Evolutionary conservation across 1,140 invertebrate species (phyloP), one percentile per base, ranked within the genome.

Genomic region (Elymnias hypermnestra): DNA sequence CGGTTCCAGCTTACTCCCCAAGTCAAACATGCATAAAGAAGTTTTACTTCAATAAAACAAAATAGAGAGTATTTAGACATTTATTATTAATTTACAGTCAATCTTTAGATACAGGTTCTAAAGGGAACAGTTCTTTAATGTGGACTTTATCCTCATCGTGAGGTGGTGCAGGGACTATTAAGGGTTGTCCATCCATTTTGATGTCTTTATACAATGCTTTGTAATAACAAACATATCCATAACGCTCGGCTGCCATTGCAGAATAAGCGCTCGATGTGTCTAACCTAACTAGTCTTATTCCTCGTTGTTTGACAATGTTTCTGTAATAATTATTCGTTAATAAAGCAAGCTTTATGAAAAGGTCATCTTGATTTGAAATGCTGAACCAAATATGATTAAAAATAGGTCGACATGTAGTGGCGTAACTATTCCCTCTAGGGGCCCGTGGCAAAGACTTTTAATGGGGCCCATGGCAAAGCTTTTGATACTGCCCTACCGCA

Each of bases 241-340:
- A 67, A 44, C 89, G 88, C 45, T 89, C 88, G 36, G 92, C 90
- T 0, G 92, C 88, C 63, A 89, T 89, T 0, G 91, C 92, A 4
- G 93, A 93, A 66, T 89, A 94, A 33, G 88, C 83, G 42, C 92
- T 94, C 3, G 92, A 90, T 44, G 92, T 93, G 49, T 92, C 91
- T n/a, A 88, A 86, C 0, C 79, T 46, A 0, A 78, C 31, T 0
- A 85, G 36, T 29, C 87, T 82, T 49, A 89, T 88, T 1, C 84
- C 87, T 35, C 83, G 66, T 41, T 89, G 76, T 35, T 51, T 52
- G 22, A 87, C 88, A 3, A 89, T 67, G 57, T 89, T 88, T 57
- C 91, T 41, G 33, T 29, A 38, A 39, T 26, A 33, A 17, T n/a
- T 22, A 5, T 26, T 14, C 3, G 19, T 4, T 21, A n/a, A 21